Evolutionary conservation across 2,888 invertebrate species (phyloP).

Genomic region (Drosophila putrida): DNA sequence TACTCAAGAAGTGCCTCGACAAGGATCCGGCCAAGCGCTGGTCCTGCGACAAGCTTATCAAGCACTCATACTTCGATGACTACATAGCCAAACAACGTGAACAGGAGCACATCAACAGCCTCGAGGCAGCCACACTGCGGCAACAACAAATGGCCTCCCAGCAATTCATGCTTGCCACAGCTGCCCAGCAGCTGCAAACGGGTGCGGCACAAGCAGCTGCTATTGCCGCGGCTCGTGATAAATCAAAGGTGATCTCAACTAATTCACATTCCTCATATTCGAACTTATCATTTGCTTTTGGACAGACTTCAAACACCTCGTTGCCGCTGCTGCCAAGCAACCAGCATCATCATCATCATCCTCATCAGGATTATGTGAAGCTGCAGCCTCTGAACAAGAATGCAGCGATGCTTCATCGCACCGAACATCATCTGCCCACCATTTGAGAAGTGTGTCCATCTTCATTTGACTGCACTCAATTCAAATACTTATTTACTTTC

Average conservation of each 20-base stretch:
- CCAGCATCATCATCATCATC: slow-evolving; percentile 79
- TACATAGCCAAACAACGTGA: slow-evolving; percentile 93
- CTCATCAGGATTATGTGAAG: slow-evolving; percentile 82
- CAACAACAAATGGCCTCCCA: slow-evolving; percentile 80
- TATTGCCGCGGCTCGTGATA: slow-evolving; percentile 86
- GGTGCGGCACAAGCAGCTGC: slow-evolving; percentile 73
- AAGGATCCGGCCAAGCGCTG: slow-evolving; percentile 96
- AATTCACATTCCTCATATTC: background rate
- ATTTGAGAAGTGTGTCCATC: slow-evolving; percentile 71
- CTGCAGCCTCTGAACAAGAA: slow-evolving; percentile 84
- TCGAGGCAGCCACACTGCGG: slow-evolving; percentile 77
- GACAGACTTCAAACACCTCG: slow-evolving; percentile 85
- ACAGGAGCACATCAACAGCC: slow-evolving; percentile 83
- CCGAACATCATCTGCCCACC: slow-evolving; percentile 85
- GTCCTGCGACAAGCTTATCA: slow-evolving; percentile 95
- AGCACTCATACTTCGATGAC: slow-evolving; percentile 96
- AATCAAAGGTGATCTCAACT: slow-evolving; percentile 87
- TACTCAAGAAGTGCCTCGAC: slow-evolving; percentile 97
- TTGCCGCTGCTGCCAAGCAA: slow-evolving; percentile 84
- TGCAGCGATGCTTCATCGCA: slow-evolving; percentile 78
- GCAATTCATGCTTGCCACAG: slow-evolving; percentile 77
- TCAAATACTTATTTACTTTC: slow-evolving; percentile 28
- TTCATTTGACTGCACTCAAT: slow-evolving; percentile 24
- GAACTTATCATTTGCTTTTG: background rate
- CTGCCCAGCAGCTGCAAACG: slow-evolving; percentile 75